Conservation (phyloP, 2,888 invertebrate species). For the Aleiodes leptofemur region DNA sequence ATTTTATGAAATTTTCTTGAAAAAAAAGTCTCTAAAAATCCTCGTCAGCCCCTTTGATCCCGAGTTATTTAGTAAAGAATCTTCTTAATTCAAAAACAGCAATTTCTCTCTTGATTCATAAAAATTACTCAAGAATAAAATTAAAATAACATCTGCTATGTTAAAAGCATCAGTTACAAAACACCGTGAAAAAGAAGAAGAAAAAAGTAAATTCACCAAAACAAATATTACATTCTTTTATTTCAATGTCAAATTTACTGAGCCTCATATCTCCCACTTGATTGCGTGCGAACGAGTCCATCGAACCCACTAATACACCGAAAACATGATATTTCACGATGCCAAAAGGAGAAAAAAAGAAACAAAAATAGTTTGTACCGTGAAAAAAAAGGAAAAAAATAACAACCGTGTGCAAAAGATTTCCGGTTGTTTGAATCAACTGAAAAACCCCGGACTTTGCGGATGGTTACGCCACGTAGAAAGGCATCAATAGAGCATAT, state of each 20-base stretch:
- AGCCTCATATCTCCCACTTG: constrained; percentile 36
- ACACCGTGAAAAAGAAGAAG: background rate
- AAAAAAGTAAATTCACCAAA: constrained; percentile 13
- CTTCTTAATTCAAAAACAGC: no score
- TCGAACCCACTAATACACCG: constrained; percentile 31
- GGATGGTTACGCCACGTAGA: constrained; percentile 48
- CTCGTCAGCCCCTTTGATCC: no score
- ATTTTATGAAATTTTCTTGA: no score
- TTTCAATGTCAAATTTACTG: constrained; percentile 14
- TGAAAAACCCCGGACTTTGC: constrained; percentile 48
- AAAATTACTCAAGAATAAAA: constrained; percentile 19
- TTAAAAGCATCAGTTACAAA: background rate
- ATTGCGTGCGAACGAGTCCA: constrained; percentile 35
- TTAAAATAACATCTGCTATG: background rate
- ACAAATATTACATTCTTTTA: constrained; percentile 11
- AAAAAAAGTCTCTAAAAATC: no score
- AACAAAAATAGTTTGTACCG: constrained; percentile 12
- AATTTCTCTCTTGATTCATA: background rate
- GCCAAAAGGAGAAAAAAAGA: background rate
- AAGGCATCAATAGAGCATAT: constrained; percentile 55
- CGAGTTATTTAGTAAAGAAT: no score
- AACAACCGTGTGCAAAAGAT: constrained; percentile 46
- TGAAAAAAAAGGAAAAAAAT: background rate
- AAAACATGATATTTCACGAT: constrained; percentile 35
- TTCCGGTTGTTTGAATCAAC: constrained; percentile 61